Base-by-base conservation (phyloP, 92 coral and sea anemone genomes). In the Umimayanthus kanabou region DNA sequence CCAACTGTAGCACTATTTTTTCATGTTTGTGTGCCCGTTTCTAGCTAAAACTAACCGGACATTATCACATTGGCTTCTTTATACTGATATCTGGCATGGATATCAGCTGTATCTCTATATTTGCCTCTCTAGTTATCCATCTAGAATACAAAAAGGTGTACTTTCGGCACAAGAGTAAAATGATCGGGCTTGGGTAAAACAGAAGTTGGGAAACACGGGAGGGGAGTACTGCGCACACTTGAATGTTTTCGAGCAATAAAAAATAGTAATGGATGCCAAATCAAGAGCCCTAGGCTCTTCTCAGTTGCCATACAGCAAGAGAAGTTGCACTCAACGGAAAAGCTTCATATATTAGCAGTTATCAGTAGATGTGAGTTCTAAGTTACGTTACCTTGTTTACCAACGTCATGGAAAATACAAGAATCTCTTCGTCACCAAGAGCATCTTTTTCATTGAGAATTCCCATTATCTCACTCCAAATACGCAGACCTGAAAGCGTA, bases 401-500 rank as follows among this genome's bases (percentile, higher is more conserved):
- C 9, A 97, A 92, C 42, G 99, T 97, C 92, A 97, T 90, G 65
- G 97, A 94, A 92, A 88, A 97, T 23, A 94, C 93, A 16, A 96
- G 89, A 55, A 95, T 92, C 86, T 97, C 99, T 76, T 97, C 99
- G 84, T 97, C 99, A 53, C 94, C 96, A 75, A 93, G 93, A n/a
- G 94, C 92, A 15, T 97, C 99, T 88, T 97, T 97, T 49, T 97
- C 99, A 79, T 94, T 92, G 80, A 97, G 87, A 81, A 97, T 92
- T 74, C 98, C 98, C 86, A 97, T 87, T 15, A 97, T 85, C 84
- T 96, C 96, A 55, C 94, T 89, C 99, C 99, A 97, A 43, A 90
- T 89, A 57, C 90, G 92, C 76, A 93, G 88, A 49, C 96, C 99
- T 96, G 57, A 22, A n/a, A 40, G 25, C 37, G 11, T 25, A 15